Evolutionary conservation across 2,888 invertebrate species (phyloP), one percentile per base, ranked within the genome.

Genomic region (Vannuccia rotundouncinata): DNA sequence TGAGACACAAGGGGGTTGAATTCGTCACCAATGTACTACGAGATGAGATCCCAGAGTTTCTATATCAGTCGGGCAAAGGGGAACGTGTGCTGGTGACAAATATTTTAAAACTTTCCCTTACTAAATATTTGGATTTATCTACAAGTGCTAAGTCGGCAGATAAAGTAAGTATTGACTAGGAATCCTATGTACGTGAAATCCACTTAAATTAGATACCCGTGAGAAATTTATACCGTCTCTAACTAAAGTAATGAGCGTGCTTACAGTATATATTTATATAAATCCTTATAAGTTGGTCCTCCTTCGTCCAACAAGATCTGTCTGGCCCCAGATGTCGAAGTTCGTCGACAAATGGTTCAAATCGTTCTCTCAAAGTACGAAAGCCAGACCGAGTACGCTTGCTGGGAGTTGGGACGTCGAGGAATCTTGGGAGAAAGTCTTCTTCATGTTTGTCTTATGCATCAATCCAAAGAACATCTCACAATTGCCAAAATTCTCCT

Each of bases 371-470:
- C 84, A 83, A 5, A 22, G 22, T 66, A 59, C 74, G 59, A 77
- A 59, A 31, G 59, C 10, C 59, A 79, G 25, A 73, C 74, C 17
- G 74, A 29, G 31, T 17, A 93, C 83, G 95, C 95, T 0, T 96
- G 97, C 87, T 99, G 98, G 98, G 94, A 95, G 88, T 94, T 99
- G 93, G 93, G 94, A 85, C 94, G 94, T 86, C 91, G 98, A 13
- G 98, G 98, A 0, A 94, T 95, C 0, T 90, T 98, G 0, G 98
- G 98, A 0, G 98, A 99, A 89, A 95, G 94, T 0, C 90, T 97
- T 0, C 90, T 99, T 13, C 98, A 99, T 86, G 93, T 99, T 0
- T 91, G 97, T 79, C 95, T 96, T 83, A 95, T 97, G 84, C 94
- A 95, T 87, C 95, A 95, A 87, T 95, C 95, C 0, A 92, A 93